phyloP scores from a whole-genome alignment of 2,888 invertebrate genomes.

The Tuta absoluta region DNA sequence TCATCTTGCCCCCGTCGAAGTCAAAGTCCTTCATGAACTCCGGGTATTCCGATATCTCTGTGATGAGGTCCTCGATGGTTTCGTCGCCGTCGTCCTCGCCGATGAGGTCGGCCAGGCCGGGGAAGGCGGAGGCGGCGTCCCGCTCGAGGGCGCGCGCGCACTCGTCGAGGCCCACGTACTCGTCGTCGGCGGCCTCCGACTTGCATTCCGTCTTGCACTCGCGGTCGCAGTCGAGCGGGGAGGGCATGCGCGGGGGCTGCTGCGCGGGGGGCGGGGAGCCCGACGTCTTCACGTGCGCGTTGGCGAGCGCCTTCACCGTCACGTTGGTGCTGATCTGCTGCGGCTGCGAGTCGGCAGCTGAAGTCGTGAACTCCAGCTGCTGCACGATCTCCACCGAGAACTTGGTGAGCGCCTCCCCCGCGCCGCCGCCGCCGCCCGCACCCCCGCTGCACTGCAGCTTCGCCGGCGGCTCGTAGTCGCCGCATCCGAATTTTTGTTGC shows the following conservation, averaged over 20 bases:
- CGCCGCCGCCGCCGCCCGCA: constrained; percentile 61
- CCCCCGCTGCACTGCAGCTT: constrained; percentile 82
- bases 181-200: constrained; percentile 89
- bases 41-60: constrained; percentile 91
- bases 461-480: constrained; percentile 88
- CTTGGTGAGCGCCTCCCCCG: constrained; percentile 83
- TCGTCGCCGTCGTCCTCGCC: constrained; percentile 92
- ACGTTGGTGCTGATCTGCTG: constrained; percentile 96
- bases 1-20: constrained; percentile 68
- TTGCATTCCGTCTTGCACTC: constrained; percentile 90
- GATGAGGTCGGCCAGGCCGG: constrained; percentile 89
- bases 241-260: constrained; percentile 84
- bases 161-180: constrained; percentile 92
- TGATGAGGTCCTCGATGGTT: constrained; percentile 92
- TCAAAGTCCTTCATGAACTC: constrained; percentile 93
- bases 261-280: constrained; percentile 61
- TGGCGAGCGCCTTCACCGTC: constrained; percentile 87
- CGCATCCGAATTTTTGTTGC: constrained; percentile 92
- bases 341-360: constrained; percentile 91
- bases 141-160: constrained; percentile 93
- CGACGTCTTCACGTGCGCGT: constrained; percentile 72
- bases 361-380: constrained; percentile 93
- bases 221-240: constrained; percentile 91
- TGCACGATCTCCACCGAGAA: constrained; percentile 97
- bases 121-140: constrained; percentile 89